Conservation (phyloP, 2,888 invertebrate genomes). For the Prenolepis imparis region DNA sequence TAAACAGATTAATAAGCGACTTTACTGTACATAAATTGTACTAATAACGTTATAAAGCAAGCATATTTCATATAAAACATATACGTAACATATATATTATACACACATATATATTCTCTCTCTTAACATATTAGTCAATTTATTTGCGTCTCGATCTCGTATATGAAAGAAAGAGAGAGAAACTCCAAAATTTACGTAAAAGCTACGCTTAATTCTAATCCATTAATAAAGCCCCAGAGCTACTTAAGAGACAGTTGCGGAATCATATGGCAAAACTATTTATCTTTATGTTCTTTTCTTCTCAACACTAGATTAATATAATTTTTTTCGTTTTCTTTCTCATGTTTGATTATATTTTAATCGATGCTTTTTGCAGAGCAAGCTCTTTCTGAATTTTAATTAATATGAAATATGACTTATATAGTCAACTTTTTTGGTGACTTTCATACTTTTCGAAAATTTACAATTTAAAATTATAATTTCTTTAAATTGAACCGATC, state of each 20-base stretch:
- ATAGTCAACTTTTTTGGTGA: not conserved
- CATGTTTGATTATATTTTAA: not conserved
- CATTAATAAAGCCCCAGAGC: not conserved
- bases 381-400: not conserved
- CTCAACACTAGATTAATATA: not conserved
- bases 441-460: not conserved
- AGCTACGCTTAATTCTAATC: not conserved
- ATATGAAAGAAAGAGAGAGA: not conserved
- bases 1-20: conserved; percentile 83
- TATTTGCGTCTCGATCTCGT: not conserved
- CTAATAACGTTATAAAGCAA: conserved; percentile 97
- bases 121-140: not conserved
- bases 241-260: not conserved
- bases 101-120: not conserved
- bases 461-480: too few species aligned
- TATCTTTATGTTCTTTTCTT: not conserved
- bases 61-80: conserved; percentile 90
- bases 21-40: conserved; percentile 87
- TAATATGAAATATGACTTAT: not conserved
- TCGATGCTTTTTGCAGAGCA: not conserved
- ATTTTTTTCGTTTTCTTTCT: not conserved
- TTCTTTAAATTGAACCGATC: not conserved
- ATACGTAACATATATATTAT: not conserved
- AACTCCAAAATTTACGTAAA: not conserved
- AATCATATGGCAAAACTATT: not conserved